Evolutionary conservation across 2,888 invertebrate genomes (phyloP), one percentile per base, ranked within the genome.

Genomic region (Creontiades dilutus): DNA sequence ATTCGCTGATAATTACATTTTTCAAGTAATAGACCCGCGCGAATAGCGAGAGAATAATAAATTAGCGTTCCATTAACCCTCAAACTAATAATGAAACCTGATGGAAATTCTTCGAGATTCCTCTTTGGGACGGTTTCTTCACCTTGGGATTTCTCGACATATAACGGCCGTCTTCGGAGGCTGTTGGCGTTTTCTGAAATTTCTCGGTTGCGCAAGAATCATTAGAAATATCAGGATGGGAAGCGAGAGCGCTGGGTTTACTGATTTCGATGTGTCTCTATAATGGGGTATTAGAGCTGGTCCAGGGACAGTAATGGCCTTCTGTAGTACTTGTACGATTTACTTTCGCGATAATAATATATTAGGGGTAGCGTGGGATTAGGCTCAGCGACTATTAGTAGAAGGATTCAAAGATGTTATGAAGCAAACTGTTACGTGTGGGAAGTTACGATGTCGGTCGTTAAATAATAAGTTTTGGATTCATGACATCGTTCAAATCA

Each of bases 1-100:
- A n/a, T 23, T 68, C 23, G 68, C 23, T 12, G 12, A 19, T 68
- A 68, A 68, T 68, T 23, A 68, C 23, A 23, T 68, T 68, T 68
- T 68, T 68, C 23, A 23, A 57, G 27, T 11, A 23, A 68, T 68
- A 68, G 68, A 68, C 68, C 23, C 23, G 3, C 37, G 68, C 23
- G 23, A 68, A 68, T 23, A 11, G 68, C 68, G 23, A 7, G 68
- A 0, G 68, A 68, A 68, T 68, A 68, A 68, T 68, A 68, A 68
- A 68, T 68, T 68, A 68, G 23, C 37, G 5, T 19, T 68, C 68
- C 68, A 68, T 68, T 68, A 68, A 27, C 68, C 68, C 68, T 68
- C 68, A 68, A 68, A 68, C 68, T 68, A 68, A 68, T 68, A 68
- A 68, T 23, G 68, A 68, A 68, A 68, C 68, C 68, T 68, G 68